Evolutionary conservation across 2,797 vertebrate genomes (phyloP).

Genomic region (Odontamblyopus rebecca): DNA sequence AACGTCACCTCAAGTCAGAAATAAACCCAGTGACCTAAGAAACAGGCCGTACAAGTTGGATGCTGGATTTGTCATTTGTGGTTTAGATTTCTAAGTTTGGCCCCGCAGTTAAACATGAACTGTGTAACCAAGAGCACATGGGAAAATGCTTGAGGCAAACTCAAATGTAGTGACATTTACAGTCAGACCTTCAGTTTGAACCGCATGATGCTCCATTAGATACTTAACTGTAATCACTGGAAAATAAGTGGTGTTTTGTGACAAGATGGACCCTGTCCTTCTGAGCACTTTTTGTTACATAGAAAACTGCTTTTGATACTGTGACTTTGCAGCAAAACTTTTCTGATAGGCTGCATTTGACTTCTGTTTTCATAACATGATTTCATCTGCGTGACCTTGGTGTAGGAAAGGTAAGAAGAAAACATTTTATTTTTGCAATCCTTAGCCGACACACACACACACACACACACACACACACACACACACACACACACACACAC

Average conservation of each 20-base stretch:
- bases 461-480: too few species aligned
- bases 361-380: not conserved
- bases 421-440: too few species aligned
- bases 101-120: slow-evolving; percentile 54
- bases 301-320: not conserved
- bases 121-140: slow-evolving; percentile 47
- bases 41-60: not conserved
- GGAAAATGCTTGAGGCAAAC: slow-evolving; percentile 31
- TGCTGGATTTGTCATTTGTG: slow-evolving; percentile 51
- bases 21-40: slow-evolving; percentile 30
- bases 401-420: slow-evolving; percentile 46
- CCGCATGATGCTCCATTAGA: slow-evolving; percentile 16
- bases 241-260: slow-evolving; percentile 4
- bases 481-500: slow-evolving; percentile 17
- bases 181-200: slow-evolving; percentile 9
- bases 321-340: slow-evolving; percentile 8
- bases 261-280: not conserved
- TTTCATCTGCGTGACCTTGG: slow-evolving; percentile 45
- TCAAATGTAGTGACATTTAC: slow-evolving; percentile 21
- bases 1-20: slow-evolving; percentile 23
- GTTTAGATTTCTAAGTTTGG: slow-evolving; percentile 55
- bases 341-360: slow-evolving; percentile 18
- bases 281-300: not conserved
- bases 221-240: slow-evolving; percentile 7
- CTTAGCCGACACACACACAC: too few species aligned